Evolutionary conservation across 2,113 vertebrate species (phyloP).

Genomic region (Zosterops lateralis): DNA sequence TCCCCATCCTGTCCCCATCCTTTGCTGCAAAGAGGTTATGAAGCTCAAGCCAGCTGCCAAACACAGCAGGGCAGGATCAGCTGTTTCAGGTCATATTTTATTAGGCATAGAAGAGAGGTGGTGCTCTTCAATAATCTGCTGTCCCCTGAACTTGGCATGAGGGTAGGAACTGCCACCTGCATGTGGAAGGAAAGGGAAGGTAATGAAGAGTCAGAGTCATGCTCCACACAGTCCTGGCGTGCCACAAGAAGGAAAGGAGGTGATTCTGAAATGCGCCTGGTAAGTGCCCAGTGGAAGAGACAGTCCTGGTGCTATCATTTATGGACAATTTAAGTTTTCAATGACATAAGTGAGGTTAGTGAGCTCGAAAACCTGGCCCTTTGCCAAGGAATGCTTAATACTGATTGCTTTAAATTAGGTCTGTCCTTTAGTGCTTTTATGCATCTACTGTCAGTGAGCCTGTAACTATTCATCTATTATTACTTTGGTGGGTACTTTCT

Average conservation of each 20-base stretch:
- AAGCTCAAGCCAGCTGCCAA: background rate
- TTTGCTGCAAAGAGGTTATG: background rate
- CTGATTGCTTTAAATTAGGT: background rate
- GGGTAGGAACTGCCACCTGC: background rate
- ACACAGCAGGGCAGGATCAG: background rate
- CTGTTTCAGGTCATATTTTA: background rate
- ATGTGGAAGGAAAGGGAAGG: background rate
- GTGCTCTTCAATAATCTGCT: background rate
- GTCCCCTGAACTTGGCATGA: background rate
- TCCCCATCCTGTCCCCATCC: background rate
- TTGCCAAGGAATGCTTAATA: background rate
- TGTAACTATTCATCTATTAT: background rate
- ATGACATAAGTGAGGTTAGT: background rate
- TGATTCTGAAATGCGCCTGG: accelerated
- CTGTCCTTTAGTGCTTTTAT: background rate
- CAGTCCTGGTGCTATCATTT: background rate
- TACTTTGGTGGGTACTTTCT: background rate
- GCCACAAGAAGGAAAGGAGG: background rate
- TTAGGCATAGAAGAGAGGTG: background rate
- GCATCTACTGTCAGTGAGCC: background rate
- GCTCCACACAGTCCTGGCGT: background rate
- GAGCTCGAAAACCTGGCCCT: background rate
- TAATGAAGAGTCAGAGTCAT: background rate
- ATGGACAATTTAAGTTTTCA: background rate
- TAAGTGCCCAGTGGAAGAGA: background rate